Evolutionary conservation across 2,113 vertebrate species (phyloP).

Genomic region (Neogobius melanostomus): DNA sequence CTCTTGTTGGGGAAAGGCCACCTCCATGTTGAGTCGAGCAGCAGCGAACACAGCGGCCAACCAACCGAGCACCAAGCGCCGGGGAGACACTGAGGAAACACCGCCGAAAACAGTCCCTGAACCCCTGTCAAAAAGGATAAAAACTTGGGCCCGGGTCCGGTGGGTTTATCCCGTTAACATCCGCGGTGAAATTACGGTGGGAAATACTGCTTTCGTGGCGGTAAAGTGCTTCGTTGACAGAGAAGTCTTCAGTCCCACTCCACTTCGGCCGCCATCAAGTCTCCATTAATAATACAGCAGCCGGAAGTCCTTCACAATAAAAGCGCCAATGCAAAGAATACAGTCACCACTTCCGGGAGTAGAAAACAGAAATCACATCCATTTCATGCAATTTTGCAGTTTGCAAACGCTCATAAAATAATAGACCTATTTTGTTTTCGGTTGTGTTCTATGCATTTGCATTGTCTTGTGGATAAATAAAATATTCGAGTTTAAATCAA

Average conservation of each 20-base stretch:
- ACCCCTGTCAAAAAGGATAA: neutral
- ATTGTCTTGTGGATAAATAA: too few relatives aligned
- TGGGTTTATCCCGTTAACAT: neutral
- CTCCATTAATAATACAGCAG: accelerated
- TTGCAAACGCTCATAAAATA: too few relatives aligned
- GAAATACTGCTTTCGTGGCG: slow-evolving; percentile 19
- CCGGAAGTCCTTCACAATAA: slow-evolving; percentile 39
- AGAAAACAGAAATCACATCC: too few relatives aligned
- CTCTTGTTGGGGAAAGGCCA: slow-evolving; percentile 56
- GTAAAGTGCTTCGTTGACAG: slow-evolving; percentile 33
- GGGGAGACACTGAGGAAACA: slow-evolving; percentile 10
- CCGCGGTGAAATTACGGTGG: neutral
- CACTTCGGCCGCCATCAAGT: slow-evolving; percentile 48
- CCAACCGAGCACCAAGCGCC: slow-evolving; percentile 23
- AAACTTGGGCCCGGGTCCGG: slow-evolving; percentile 7
- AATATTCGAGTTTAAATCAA: too few relatives aligned
- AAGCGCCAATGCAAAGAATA: neutral
- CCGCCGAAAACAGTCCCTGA: slow-evolving; percentile 6
- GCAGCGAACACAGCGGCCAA: slow-evolving; percentile 45
- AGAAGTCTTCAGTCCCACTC: slow-evolving; percentile 29
- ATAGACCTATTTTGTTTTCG: too few relatives aligned
- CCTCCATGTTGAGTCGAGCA: slow-evolving; percentile 68
- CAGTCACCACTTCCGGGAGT: slow-evolving; percentile 30
- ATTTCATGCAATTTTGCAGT: too few relatives aligned
- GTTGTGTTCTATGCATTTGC: too few relatives aligned